Evolutionary conservation across 2,797 vertebrate species (phyloP), one percentile per base, ranked within the genome.

Genomic region (Scomberomorus guttatus): DNA sequence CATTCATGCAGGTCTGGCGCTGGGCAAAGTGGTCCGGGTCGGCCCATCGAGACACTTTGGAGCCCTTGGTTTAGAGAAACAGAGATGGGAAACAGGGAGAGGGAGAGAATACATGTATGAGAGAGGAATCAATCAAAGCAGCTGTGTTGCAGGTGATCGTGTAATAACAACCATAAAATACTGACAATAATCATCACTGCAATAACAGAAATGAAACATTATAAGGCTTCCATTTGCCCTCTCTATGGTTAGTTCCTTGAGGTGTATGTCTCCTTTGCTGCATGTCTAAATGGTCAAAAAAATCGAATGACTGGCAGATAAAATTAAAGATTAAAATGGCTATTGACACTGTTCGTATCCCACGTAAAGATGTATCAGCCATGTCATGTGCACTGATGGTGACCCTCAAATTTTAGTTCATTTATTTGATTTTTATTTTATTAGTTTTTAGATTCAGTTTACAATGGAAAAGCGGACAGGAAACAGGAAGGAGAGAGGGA

Each of bases 21-120:
- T 96, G 95, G 52, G 96, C 86, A 8, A 96, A 96, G 90, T 96
- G 96, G 89, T 96, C 96, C 0, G 96, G 96, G 91, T 96, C 95
- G 6, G 96, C 96, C 96, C 96, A 96, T 5, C 95, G 95, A 7
- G 95, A 96, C 0, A 93, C 85, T 83, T 95, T 96, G 42, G 95
- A 95, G 68, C 95, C 95, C 96, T 94, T 34, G 20, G 72, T 60
- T 61, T 17, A 34, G 39, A 77, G 32, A 82, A 56, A 75, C 0
- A 86, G 20, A 75, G 34, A 67, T 14, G 15, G 25, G 50, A 48
- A 44, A 37, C 1, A 65, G 14, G 58, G 58, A 52, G 1, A 58
- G 10, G 5, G 52, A 67, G 52, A 65, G 14, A 6, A 29, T 37
- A 13, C 50, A 25, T 62, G 5, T 29, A 20, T 76, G 15, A 66